A percentile compares a stretch with the other conserved stretches of the same genome.
phyloP scores from a whole-genome alignment of 2,888 invertebrate genomes.

The Odontothrips loti region DNA sequence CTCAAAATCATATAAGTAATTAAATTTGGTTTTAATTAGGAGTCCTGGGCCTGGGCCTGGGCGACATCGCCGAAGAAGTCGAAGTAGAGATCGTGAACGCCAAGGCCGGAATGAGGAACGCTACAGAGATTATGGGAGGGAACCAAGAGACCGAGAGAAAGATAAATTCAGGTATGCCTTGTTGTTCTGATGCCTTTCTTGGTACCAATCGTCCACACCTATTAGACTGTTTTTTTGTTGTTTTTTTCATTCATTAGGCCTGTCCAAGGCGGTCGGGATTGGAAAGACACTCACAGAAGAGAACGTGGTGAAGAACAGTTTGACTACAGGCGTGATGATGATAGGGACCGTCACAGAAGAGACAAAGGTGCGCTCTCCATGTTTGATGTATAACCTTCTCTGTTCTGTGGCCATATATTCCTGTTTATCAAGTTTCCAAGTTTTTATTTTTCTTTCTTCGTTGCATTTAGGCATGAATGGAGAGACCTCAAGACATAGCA shows the following conservation, averaged over 20 bases:
- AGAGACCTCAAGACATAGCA: slow-evolving; percentile 1
- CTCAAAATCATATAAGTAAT: no score
- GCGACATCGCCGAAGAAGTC: neutral
- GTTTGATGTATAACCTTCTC: no score
- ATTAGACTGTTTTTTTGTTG: neutral
- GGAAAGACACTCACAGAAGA: neutral
- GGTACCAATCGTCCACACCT: neutral
- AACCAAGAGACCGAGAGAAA: neutral
- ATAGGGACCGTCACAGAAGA: slow-evolving; percentile 4
- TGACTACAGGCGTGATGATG: slow-evolving; percentile 2
- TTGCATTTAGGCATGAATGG: neutral
- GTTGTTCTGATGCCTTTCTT: no score
- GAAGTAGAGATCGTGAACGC: slow-evolving; percentile 7
- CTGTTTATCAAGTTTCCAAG: neutral
- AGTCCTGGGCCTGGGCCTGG: neutral
- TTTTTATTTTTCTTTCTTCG: neutral
- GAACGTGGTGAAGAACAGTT: neutral
- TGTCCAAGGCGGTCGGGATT: neutral
- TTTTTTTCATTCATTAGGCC: neutral
- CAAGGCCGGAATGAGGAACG: neutral
- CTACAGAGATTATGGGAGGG: neutral
- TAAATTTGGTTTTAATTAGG: no score
- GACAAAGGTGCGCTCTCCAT: neutral
- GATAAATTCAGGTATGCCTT: neutral
- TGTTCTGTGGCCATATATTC: neutral